A percentile compares a stretch with the other conserved stretches of the same genome.
Evolutionary conservation across 1,140 invertebrate species (phyloP).

Genomic region (Littorina saxatilis): DNA sequence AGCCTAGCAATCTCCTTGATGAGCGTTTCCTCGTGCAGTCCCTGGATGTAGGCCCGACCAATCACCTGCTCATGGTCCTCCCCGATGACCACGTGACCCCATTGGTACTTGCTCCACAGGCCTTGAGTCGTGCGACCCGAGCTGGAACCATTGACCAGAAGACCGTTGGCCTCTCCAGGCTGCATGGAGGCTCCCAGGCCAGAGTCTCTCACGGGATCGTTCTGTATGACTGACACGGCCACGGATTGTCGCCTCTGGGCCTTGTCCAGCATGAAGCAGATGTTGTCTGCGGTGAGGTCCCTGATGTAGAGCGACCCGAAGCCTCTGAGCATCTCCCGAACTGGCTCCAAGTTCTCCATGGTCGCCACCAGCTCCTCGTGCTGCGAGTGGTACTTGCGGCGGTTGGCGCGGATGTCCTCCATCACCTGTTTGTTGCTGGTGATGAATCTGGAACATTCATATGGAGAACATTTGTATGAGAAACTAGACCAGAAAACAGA

Average conservation of each 20-base stretch:
- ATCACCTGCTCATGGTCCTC: constrained; percentile 38
- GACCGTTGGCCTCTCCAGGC: not conserved
- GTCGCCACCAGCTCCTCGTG: constrained; percentile 34
- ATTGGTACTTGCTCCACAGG: constrained; percentile 43
- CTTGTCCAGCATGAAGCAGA: constrained; percentile 26
- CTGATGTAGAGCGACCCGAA: constrained; percentile 45
- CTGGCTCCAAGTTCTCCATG: constrained; percentile 35
- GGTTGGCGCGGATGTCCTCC: constrained; percentile 52
- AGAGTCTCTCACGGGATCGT: not conserved
- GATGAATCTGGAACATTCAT: constrained; percentile 43
- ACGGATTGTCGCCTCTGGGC: constrained; percentile 25
- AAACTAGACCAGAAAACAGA: too few species aligned
- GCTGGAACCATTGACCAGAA: not conserved
- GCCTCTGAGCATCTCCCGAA: constrained; percentile 38
- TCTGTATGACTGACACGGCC: not conserved
- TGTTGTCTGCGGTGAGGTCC: constrained; percentile 41
- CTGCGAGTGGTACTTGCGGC: constrained; percentile 28
- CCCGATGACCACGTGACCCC: constrained; percentile 30
- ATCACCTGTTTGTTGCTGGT: constrained; percentile 53
- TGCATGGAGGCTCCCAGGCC: not conserved
- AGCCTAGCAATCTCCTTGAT: constrained; percentile 53
- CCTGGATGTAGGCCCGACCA: constrained; percentile 43
- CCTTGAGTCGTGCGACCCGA: constrained; percentile 6
- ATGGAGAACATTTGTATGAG: too few species aligned
- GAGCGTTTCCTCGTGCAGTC: constrained; percentile 33